Percentiles rank a stretch among this genome's conserved stretches.
These are phyloP conservation scores for Salvelinus alpinus DNA, from an alignment of 2,113 vertebrate species.

Conservation along the genomic window DNA sequence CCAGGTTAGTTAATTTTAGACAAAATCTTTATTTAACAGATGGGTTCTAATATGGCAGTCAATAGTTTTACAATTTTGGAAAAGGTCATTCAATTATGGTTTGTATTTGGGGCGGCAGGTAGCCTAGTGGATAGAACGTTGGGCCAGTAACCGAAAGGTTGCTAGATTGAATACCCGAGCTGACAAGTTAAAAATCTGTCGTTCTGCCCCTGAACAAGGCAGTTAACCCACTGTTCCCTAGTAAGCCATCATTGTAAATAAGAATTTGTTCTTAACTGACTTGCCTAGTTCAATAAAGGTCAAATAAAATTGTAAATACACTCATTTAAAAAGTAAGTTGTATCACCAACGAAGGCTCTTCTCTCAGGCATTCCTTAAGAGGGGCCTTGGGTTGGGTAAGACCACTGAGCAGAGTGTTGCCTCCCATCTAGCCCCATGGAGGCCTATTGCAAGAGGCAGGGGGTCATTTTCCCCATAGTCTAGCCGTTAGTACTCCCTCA, in stretches of 20 bases:
- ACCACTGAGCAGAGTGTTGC: constrained; percentile 41
- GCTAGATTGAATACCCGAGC: too few species aligned
- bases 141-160: too few species aligned
- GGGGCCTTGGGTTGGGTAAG: constrained; percentile 35
- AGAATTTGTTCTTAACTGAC: too few species aligned
- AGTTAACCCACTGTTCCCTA: too few species aligned
- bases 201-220: too few species aligned
- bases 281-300: too few species aligned
- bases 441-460: constrained; percentile 36
- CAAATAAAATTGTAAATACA: neutral
- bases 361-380: constrained; percentile 36
- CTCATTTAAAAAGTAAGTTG: constrained; percentile 13
- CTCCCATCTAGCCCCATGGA: constrained; percentile 31
- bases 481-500: constrained; percentile 44
- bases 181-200: too few species aligned
- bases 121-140: too few species aligned
- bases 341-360: constrained; percentile 37
- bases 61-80: neutral
- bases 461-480: constrained; percentile 43
- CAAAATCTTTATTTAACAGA: neutral
- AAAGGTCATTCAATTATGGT: neutral
- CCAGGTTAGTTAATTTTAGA: neutral
- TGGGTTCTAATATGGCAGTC: neutral
- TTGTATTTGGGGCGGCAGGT: neutral
- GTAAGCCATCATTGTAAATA: too few species aligned